A percentile compares a stretch with the other conserved stretches of the same genome.
phyloP scores from a whole-genome alignment of 2,888 invertebrate genomes.

The Camponotus fellah region DNA sequence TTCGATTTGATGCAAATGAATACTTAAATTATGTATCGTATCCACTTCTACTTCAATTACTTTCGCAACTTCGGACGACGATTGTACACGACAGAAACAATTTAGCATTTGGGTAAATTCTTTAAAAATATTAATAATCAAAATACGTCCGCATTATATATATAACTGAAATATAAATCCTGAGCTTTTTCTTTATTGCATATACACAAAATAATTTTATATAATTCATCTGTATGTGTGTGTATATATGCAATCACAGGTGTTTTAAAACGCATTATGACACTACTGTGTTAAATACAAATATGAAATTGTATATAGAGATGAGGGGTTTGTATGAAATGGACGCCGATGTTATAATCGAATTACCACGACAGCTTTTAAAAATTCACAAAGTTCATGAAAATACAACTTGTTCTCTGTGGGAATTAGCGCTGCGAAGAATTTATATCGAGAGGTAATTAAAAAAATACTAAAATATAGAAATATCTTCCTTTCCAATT shows the following conservation, averaged over 20 bases:
- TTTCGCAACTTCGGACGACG: conserved; percentile 63
- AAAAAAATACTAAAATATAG: neutral
- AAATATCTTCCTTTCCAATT: conserved; percentile 14
- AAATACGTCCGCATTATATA: neutral
- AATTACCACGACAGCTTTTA: conserved; percentile 81
- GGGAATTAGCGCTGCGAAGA: conserved; percentile 81
- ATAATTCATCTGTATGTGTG: conserved; percentile 23
- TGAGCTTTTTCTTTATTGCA: conserved; percentile 23
- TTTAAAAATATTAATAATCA: conserved; percentile 7
- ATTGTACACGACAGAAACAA: conserved; percentile 57
- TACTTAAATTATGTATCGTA: conserved; percentile 82
- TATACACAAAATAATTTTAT: conserved; percentile 47
- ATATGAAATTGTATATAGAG: conserved; percentile 74
- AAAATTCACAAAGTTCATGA: conserved; percentile 73
- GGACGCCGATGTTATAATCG: conserved; percentile 66
- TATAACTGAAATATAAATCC: conserved; percentile 12
- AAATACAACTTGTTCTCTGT: conserved; percentile 76
- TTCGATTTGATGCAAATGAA: conserved; percentile 79
- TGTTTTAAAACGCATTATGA: conserved; percentile 69
- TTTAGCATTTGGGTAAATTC: conserved; percentile 74
- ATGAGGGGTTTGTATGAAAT: conserved; percentile 58
- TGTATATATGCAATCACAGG: conserved; percentile 70
- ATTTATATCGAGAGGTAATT: conserved; percentile 79
- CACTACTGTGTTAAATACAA: conserved; percentile 59
- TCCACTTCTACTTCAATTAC: conserved; percentile 78